Evolutionary conservation across 2,113 vertebrate genomes (phyloP), one percentile per base, ranked within the genome.

Genomic region (Dipodomys spectabilis): DNA sequence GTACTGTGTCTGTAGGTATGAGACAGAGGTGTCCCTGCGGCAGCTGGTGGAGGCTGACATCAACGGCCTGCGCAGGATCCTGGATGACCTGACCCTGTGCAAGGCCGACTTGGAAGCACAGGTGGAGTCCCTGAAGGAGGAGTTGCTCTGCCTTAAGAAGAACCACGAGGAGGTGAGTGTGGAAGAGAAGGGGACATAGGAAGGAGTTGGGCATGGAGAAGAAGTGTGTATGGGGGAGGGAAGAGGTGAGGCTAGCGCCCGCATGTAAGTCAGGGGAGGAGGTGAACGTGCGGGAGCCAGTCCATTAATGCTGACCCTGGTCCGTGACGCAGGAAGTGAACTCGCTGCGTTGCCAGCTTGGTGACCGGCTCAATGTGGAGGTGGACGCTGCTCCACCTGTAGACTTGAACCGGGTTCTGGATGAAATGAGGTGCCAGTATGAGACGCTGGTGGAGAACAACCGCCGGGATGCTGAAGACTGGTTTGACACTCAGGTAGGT

Each of bases 81-180:
- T 99, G 98, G 98, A 99, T 0, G 98, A 98, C 19, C 98, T 99
- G 98, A 98, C 99, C 44, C 97, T 99, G 49, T 94, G 95, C 91
- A 99, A 96, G 80, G 87, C 98, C 0, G 98, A 98, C 71, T 98
- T 99, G 94, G 98, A 99, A 81, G 98, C 98, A 77, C 98, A 99
- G 65, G 98, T 99, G 92, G 99, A 99, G 95, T 98, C 98, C 82
- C 98, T 99, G 69, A 98, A 98, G 97, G 98, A 99, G 97, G 99
- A 99, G 95, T 97, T 99, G 96, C 95, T 98, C 9, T 98, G 98
- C 90, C 98, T 99, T 96, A 99, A 98, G 98, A 99, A 99, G 98
- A 99, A 98, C 96, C 99, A 99, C 0, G 96, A 95, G 5, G 99
- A 99, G 98, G 99, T 99, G 96, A 98, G 98, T 25, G 27, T 2